Evolutionary conservation across 1,140 invertebrate genomes (phyloP).

Genomic region (Rhynchophorus ferrugineus): DNA sequence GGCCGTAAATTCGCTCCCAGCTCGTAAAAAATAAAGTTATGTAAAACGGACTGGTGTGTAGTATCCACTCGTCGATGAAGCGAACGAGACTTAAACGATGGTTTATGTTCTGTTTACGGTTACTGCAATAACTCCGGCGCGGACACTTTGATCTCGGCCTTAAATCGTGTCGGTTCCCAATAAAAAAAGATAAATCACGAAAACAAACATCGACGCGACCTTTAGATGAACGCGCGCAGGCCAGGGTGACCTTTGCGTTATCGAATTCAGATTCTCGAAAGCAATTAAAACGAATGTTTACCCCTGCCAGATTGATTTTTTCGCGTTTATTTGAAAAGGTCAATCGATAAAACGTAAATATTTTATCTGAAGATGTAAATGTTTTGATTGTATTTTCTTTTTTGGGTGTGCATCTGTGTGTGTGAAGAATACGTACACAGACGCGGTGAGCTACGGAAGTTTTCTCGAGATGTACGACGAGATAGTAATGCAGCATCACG

Average conservation of each 20-base stretch:
- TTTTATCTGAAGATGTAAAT: neutral
- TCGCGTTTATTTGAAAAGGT: neutral
- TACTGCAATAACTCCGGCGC: neutral
- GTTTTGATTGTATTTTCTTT: neutral
- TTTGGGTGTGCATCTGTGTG: too few relatives aligned
- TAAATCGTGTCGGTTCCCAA: neutral
- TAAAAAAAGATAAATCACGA: too few relatives aligned
- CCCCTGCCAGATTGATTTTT: neutral
- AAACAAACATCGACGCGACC: too few relatives aligned
- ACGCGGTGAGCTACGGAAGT: neutral
- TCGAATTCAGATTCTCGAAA: neutral
- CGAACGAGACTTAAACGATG: neutral
- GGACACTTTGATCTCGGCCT: neutral
- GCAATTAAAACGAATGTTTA: neutral
- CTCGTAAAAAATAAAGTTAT: neutral
- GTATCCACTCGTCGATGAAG: neutral
- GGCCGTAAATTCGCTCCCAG: neutral
- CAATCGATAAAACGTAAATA: neutral
- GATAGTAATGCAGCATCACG: neutral
- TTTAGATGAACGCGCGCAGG: too few relatives aligned
- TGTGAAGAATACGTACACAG: too few relatives aligned
- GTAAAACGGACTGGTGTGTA: neutral
- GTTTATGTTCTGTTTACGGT: neutral
- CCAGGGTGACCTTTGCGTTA: neutral
- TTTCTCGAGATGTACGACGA: neutral